Percentiles rank a stretch among this genome's conserved stretches.
Conservation (phyloP, 2,888 invertebrate genomes). For the Anthrax anthrax region DNA sequence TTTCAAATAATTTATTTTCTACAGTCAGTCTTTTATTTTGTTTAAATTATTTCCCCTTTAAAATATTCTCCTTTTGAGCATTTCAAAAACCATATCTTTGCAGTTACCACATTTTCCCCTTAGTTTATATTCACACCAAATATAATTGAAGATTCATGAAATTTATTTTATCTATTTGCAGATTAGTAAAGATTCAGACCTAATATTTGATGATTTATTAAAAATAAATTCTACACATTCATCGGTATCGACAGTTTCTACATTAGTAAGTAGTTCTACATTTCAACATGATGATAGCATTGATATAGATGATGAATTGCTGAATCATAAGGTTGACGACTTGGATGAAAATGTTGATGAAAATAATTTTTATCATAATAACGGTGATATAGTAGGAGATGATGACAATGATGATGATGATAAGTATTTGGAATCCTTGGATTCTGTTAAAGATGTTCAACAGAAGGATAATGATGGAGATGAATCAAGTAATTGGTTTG, state of each 20-base stretch:
- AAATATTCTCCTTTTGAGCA: no score
- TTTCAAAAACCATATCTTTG: no score
- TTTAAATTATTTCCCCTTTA: no score
- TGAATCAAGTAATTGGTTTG: conserved; percentile 19
- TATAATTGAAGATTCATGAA: neutral
- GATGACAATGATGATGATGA: conserved; percentile 3
- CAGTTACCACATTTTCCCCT: neutral
- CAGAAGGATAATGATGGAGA: conserved; percentile 1
- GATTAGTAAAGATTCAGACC: conserved; percentile 16
- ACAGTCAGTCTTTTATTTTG: no score
- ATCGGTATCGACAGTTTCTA: conserved; percentile 6
- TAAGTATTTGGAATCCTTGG: neutral
- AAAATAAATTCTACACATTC: conserved; percentile 15
- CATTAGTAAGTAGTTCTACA: conserved; percentile 12
- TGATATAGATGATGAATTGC: conserved; percentile 21
- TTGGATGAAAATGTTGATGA: conserved; percentile 1
- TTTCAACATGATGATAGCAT: conserved; percentile 16
- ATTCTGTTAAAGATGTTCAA: neutral
- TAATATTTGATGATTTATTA: conserved; percentile 21
- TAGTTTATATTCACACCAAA: neutral
- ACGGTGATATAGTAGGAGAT: neutral
- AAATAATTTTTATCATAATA: neutral
- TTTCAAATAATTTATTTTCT: no score
- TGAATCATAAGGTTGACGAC: conserved; percentile 14
- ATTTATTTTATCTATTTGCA: conserved; percentile 13